Evolutionary conservation across 2,888 invertebrate genomes (phyloP), one percentile per base, ranked within the genome.

Genomic region (Craniophora ligustri): DNA sequence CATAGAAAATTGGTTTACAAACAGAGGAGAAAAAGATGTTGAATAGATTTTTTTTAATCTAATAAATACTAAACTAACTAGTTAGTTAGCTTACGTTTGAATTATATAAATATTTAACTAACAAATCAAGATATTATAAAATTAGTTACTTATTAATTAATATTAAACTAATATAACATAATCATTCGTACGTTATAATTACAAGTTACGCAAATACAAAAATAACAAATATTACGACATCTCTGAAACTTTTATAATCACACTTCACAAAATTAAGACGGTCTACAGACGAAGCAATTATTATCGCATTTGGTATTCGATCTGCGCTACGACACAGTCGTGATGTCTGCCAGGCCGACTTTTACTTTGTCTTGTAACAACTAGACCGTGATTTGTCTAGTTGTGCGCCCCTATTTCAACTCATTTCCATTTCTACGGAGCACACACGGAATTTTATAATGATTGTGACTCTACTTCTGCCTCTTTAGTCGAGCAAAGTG

Each of bases 311-410:
- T 54, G 44, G 63, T 62, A 76, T 72, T 60, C 72, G 56, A 60
- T 30, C 36, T 31, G 50, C 30, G 39, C 45, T 48, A 50, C 57
- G 66, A 60, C 63, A 61, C 51, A 60, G 41, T 71, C 76, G 75
- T 76, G 76, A 68, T 60, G 62, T 62, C 60, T 64, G 35, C 14
- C 64, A 51, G 40, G 38, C 56, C 57, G 50, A 73, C 77, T 80
- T 80, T 80, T 78, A 80, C 76, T 70, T 71, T 44, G 61, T 50
- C 61, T 53, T 48, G 44, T 30, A 59, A 66, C 75, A 79, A 79
- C 53, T 71, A 72, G 73, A 79, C 77, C 79, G 78, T 79, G 79
- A 60, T 76, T 64, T 72, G 78, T 76, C 80, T 76, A 65, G 62
- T 38, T 55, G 21, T 38, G 21, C 57, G 55, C 60, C 66, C 62